Conservation (phyloP, 2,113 vertebrate species). For the Climacteris rufus region DNA sequence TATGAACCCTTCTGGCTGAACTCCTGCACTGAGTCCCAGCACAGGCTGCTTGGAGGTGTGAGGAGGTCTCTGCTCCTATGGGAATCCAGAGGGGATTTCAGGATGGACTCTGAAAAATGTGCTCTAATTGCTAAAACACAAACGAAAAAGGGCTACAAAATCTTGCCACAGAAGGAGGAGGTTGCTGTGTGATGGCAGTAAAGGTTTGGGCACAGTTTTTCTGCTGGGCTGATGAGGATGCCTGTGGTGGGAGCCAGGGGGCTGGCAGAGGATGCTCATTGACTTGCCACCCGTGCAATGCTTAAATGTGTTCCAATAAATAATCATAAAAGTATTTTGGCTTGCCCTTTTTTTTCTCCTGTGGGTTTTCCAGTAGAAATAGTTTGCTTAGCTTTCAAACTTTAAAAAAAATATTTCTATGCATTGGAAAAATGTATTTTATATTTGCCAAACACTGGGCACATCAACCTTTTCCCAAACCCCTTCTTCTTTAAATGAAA, state of each 20-base stretch:
- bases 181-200: not conserved
- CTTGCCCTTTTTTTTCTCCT: not conserved
- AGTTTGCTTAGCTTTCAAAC: not conserved
- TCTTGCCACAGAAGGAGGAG: not conserved
- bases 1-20: not conserved
- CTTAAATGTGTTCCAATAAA: not conserved
- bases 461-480: not conserved
- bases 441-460: not conserved
- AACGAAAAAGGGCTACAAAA: not conserved
- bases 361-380: not conserved
- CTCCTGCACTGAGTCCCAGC: too few species aligned
- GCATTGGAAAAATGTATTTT: not conserved
- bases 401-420: not conserved
- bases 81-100: not conserved
- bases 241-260: not conserved
- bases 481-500: not conserved
- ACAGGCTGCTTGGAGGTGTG: not conserved
- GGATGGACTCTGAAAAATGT: not conserved
- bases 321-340: not conserved
- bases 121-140: not conserved
- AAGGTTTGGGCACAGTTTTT: not conserved
- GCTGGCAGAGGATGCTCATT: not conserved
- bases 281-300: not conserved
- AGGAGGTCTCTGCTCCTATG: fast-evolving
- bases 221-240: not conserved